phyloP scores from a whole-genome alignment of 1,140 invertebrate species.

The Dendroctonus ponderosae region DNA sequence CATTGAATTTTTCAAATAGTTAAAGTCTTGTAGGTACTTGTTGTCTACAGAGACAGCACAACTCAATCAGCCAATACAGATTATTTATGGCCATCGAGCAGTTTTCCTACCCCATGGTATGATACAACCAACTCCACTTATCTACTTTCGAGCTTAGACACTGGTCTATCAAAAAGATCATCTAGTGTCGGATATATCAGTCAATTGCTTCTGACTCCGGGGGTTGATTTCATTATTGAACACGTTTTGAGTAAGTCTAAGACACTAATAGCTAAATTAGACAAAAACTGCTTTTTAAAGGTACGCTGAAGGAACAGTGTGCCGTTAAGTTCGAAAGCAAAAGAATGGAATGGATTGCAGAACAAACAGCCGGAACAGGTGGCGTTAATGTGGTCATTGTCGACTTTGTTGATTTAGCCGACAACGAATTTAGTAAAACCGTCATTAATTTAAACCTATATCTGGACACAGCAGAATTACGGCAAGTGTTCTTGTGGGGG shows the following conservation, averaged over 20 bases:
- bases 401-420: constrained; percentile 60
- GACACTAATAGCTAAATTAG: constrained; percentile 6
- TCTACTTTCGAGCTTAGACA: constrained; percentile 62
- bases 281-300: constrained; percentile 37
- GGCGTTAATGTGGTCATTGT: constrained; percentile 60
- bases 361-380: constrained; percentile 55
- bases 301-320: constrained; percentile 49
- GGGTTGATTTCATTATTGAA: constrained; percentile 54
- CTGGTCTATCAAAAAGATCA: constrained; percentile 54
- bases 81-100: constrained; percentile 63
- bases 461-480: constrained; percentile 33
- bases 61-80: constrained; percentile 48
- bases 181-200: constrained; percentile 66
- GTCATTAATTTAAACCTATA: constrained; percentile 59
- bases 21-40: constrained; percentile 56
- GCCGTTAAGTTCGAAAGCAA: constrained; percentile 57
- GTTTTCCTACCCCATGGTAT: constrained; percentile 79
- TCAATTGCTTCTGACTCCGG: constrained; percentile 78
- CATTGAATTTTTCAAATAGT: too few relatives aligned
- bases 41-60: constrained; percentile 61
- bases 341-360: constrained; percentile 54
- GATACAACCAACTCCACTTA: constrained; percentile 61
- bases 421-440: constrained; percentile 55
- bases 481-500: too few relatives aligned
- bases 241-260: constrained; percentile 48